These are phyloP conservation scores for Schizopygopsis pylzovi DNA, from an alignment of 2,797 vertebrate species.

Conservation along the genomic window DNA sequence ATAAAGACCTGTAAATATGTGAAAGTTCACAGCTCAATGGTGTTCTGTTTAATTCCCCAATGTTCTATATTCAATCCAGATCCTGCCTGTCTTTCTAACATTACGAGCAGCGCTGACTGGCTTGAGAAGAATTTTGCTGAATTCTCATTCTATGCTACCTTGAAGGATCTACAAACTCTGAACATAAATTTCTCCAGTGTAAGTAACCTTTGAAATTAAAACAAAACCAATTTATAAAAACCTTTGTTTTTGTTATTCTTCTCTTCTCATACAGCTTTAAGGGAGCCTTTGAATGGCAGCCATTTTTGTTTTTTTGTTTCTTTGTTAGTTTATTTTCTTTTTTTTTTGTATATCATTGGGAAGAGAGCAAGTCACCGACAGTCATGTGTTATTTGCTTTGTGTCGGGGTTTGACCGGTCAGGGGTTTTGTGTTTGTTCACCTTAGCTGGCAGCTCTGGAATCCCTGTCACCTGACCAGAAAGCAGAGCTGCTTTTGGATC, in stretches of 20 bases:
- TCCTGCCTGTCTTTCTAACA: not conserved
- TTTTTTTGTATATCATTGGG: too few relatives aligned
- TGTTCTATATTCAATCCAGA: not conserved
- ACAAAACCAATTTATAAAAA: too few relatives aligned
- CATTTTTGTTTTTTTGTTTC: too few relatives aligned
- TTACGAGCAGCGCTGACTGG: not conserved
- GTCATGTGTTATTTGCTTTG: conserved; percentile 15
- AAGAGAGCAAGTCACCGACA: conserved; percentile 40
- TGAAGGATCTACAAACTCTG: not conserved
- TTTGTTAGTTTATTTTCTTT: too few relatives aligned
- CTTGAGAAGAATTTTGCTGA: not conserved
- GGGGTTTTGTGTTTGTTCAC: not conserved
- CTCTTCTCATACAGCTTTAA: not conserved
- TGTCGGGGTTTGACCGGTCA: not conserved
- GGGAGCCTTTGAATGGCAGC: too few relatives aligned
- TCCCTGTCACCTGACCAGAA: conserved; percentile 44
- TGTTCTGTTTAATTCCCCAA: not conserved
- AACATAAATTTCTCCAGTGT: conserved; percentile 9
- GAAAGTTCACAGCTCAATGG: not conserved
- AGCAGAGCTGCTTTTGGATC: conserved; percentile 52
- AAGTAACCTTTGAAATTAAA: not conserved
- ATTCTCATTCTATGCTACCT: not conserved
- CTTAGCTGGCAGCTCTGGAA: conserved; percentile 49
- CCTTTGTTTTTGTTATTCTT: too few relatives aligned
- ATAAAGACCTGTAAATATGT: conserved; percentile 7